phyloP scores from a whole-genome alignment of 2,113 vertebrate species.

The Mohoua ochrocephala region DNA sequence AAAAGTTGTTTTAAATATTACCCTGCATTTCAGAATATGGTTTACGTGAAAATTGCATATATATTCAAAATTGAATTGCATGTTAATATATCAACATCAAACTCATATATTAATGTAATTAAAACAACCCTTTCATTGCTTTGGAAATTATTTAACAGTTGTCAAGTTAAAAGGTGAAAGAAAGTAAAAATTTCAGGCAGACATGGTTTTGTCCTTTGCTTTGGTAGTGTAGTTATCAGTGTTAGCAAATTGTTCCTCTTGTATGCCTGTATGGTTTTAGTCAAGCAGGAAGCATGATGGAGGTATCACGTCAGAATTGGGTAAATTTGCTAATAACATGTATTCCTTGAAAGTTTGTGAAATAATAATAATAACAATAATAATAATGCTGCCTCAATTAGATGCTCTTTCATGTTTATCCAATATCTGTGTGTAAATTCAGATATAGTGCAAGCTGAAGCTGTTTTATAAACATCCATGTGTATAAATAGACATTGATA shows the following conservation, averaged over 20 bases:
- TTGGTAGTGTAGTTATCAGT: background rate
- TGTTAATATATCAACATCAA: background rate
- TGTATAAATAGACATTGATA: background rate
- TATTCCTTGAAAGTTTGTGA: background rate
- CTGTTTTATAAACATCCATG: background rate
- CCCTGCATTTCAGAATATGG: background rate
- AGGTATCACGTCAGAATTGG: background rate
- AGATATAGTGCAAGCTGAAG: background rate
- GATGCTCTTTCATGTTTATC: background rate
- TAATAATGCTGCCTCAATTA: background rate
- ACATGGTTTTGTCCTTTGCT: background rate
- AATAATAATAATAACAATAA: background rate
- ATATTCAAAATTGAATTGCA: background rate
- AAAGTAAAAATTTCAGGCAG: constrained; percentile 12
- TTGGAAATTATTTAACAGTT: background rate
- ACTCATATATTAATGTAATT: background rate
- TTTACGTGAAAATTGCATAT: background rate
- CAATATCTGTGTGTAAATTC: background rate
- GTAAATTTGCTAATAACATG: background rate
- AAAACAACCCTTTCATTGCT: background rate
- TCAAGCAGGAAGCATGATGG: background rate
- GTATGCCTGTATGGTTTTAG: background rate
- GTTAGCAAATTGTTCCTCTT: background rate
- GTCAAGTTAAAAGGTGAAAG: background rate
- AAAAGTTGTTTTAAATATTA: background rate